phyloP scores from a whole-genome alignment of 1,140 invertebrate species.

The Hormaphis cornu region DNA sequence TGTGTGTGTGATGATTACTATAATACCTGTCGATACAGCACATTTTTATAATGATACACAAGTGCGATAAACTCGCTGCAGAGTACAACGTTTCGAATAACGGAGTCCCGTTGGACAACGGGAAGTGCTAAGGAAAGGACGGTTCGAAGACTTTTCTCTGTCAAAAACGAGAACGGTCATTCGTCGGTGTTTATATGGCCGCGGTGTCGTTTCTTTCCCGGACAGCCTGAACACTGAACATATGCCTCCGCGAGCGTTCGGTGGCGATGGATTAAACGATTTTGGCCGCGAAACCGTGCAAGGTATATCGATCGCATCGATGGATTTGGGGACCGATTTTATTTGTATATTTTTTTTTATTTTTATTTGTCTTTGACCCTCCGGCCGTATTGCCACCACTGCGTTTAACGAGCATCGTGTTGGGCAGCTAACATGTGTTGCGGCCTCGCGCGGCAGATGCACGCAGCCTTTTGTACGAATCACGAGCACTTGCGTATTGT shows the following conservation, averaged over 20 bases:
- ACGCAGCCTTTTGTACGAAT: neutral
- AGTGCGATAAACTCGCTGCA: too few species aligned
- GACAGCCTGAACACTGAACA: conserved; percentile 7
- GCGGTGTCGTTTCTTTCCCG: neutral
- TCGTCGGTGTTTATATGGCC: too few species aligned
- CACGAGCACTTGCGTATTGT: neutral
- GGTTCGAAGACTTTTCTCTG: too few species aligned
- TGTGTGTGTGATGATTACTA: too few species aligned
- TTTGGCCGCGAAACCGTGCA: neutral
- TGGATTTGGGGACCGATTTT: neutral
- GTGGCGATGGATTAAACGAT: conserved; percentile 1
- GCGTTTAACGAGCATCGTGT: conserved; percentile 29
- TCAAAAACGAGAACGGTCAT: too few species aligned
- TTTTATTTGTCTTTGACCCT: neutral
- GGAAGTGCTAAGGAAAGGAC: too few species aligned
- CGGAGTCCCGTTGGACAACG: too few species aligned
- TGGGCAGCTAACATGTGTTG: conserved; percentile 32
- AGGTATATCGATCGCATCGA: neutral
- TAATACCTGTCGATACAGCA: too few species aligned
- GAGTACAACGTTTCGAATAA: too few species aligned
- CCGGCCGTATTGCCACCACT: neutral
- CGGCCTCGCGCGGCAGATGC: conserved; percentile 15
- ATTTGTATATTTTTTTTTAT: neutral
- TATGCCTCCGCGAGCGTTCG: neutral
- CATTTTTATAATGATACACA: too few species aligned